Conservation (phyloP, 2,888 invertebrate genomes). For the Aethes cnicana region DNA sequence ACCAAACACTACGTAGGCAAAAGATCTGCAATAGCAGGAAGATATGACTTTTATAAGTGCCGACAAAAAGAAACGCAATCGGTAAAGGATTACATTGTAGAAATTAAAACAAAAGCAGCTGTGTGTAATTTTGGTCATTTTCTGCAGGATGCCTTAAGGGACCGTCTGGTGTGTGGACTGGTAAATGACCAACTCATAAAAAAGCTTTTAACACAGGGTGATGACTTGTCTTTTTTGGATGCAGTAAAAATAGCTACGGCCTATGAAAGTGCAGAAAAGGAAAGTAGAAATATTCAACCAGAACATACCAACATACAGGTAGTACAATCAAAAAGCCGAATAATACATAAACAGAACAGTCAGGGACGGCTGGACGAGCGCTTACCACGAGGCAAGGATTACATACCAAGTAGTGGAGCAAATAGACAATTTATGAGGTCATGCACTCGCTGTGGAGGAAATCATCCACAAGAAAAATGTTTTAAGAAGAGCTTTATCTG, state of each 20-base stretch:
- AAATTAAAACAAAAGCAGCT: background rate
- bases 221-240: background rate
- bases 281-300: background rate
- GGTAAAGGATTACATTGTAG: background rate
- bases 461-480: too few species aligned
- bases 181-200: background rate
- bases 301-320: background rate
- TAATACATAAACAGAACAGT: too few species aligned
- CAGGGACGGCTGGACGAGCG: too few species aligned
- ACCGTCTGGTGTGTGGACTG: background rate
- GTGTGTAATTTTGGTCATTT: background rate
- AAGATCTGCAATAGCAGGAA: background rate
- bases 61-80: background rate
- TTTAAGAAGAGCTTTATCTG: too few species aligned
- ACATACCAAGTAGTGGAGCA: too few species aligned
- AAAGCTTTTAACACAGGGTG: background rate
- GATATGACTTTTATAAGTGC: background rate
- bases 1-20: background rate
- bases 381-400: too few species aligned
- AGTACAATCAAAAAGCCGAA: background rate
- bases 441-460: too few species aligned
- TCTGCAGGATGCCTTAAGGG: background rate
- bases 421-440: too few species aligned
- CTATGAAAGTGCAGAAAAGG: background rate
- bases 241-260: background rate